These are phyloP conservation scores for Oikopleura albicans DNA, from an alignment of 23 tunicate species.

Conservation along the genomic window DNA sequence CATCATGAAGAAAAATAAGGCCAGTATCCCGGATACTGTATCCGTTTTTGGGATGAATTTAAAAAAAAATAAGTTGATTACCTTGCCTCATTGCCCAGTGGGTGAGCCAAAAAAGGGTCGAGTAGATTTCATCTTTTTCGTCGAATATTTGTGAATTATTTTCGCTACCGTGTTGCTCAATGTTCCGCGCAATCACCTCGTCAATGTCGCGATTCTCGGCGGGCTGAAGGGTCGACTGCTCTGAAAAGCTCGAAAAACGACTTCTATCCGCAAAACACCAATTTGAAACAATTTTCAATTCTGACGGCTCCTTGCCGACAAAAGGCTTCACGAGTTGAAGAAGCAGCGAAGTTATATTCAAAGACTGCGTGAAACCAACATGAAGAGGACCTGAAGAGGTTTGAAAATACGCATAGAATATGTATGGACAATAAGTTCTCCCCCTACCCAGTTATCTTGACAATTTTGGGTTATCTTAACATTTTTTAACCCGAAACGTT, in stretches of 20 bases:
- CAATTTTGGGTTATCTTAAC: too few species aligned
- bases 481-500: too few species aligned
- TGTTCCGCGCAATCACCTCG: background rate
- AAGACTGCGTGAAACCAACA: background rate
- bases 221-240: background rate
- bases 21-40: too few species aligned
- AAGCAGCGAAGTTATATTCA: background rate
- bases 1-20: too few species aligned
- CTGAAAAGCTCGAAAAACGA: background rate
- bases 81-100: slow-evolving; percentile 11
- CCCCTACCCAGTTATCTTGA: too few species aligned
- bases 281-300: background rate
- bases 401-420: too few species aligned
- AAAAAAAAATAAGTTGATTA: too few species aligned
- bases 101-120: background rate
- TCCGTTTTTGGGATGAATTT: too few species aligned
- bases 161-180: too few species aligned
- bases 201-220: background rate
- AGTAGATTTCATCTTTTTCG: background rate
- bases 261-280: slow-evolving; percentile 5
- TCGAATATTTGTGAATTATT: background rate
- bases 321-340: background rate
- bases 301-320: background rate
- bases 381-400: too few species aligned
- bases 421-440: too few species aligned